Evolutionary conservation across 2,888 invertebrate genomes (phyloP), one percentile per base, ranked within the genome.

Genomic region (Papilio elwesi): DNA sequence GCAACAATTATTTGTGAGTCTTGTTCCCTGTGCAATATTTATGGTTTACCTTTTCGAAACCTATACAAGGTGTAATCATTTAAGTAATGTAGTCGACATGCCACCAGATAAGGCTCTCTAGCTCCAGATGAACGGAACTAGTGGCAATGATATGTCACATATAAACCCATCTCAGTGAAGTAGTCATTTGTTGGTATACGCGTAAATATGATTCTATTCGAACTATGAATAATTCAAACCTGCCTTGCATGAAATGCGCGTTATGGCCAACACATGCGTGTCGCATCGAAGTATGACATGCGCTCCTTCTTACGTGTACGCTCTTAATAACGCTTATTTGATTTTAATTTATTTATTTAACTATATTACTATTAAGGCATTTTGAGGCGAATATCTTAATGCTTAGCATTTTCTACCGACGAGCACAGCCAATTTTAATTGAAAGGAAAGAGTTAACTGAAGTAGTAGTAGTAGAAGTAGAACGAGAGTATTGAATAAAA

Each of bases 171-270:
- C 59, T 52, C 59, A n/a, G 48, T 16, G 51, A 43, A 71, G 43
- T 47, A 53, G 57, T 47, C 59, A 68, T 72, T 63, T 63, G 67
- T 53, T 16, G 47, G 10, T 15, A 62, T 48, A 53, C 53, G 62
- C 38, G 48, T 63, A 36, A 48, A 62, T 15, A 63, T 12, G 48
- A 51, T 43, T 6, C 15, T 68, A 68, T 53, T 63, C 53, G 48
- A 64, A 43, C 53, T 52, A 53, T 66, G 43, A 66, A 59, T 71
- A 52, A 71, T 66, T 67, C 67, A 71, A 51, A 49, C n/a, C 38
- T 16, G 49, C 52, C 51, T 57, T 59, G 71, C 71, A 71, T 66
- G 48, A 10, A 65, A 63, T 63, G 63, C 43, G 53, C 11, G 16
- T 67, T 67, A 43, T 43, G 43, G 62, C 43, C n/a, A 13, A 12